These are phyloP conservation scores for Smittia sp. DNA, from an alignment of 2,888 invertebrate species.

Conservation along the genomic window DNA sequence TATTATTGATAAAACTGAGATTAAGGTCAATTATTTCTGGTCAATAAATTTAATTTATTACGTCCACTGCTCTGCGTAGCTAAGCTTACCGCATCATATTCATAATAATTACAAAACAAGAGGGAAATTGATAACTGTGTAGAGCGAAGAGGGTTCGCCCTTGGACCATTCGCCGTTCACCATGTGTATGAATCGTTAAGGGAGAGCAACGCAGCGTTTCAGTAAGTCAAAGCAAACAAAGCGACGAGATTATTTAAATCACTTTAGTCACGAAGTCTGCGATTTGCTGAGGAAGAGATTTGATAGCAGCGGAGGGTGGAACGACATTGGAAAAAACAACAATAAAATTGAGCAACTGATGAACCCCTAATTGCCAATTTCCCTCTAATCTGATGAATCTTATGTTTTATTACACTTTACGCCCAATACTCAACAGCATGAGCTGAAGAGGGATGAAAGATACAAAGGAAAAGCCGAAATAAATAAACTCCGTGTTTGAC, in stretches of 20 bases:
- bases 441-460: neutral
- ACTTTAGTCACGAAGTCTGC: conserved; percentile 36
- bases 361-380: conserved; percentile 32
- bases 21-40: conserved; percentile 27
- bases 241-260: conserved; percentile 25
- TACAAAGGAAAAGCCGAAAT: neutral
- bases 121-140: neutral
- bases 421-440: neutral
- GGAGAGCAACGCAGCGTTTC: neutral
- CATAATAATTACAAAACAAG: conserved; percentile 36
- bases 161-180: neutral
- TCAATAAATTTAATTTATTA: conserved; percentile 40
- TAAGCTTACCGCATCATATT: conserved; percentile 21
- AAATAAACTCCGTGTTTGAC: conserved; percentile 24
- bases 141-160: neutral
- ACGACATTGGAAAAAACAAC: neutral
- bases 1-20: conserved; percentile 27
- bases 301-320: neutral
- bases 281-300: neutral
- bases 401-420: conserved; percentile 23
- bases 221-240: neutral
- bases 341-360: conserved; percentile 17
- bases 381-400: conserved; percentile 15
- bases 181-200: neutral
- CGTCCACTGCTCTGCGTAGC: neutral